Percentiles rank a stretch among this genome's conserved stretches.
Evolutionary conservation across 2,113 vertebrate genomes (phyloP).

Genomic region (Indri indri): DNA sequence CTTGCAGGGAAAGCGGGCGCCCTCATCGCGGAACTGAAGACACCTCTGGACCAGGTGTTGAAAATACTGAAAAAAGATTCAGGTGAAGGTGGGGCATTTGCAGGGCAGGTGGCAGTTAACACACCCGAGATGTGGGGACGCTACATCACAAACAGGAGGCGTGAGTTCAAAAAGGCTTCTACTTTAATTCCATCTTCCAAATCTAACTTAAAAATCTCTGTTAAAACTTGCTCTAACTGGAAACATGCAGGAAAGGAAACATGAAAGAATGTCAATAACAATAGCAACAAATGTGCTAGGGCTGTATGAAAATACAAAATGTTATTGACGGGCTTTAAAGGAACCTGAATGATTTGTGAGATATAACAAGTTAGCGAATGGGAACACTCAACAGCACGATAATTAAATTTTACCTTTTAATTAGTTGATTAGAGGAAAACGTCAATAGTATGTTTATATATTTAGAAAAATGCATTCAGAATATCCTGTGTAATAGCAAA

Average conservation of each 20-base stretch:
- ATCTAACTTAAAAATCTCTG: background rate
- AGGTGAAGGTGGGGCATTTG: no score
- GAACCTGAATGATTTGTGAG: background rate
- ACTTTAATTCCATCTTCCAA: background rate
- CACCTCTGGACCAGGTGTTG: background rate
- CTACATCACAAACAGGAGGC: background rate
- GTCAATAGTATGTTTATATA: background rate
- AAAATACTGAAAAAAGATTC: background rate
- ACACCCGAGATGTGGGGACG: no score
- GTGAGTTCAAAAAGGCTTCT: background rate
- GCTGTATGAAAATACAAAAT: background rate
- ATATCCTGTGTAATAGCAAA: background rate
- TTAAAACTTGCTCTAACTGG: background rate
- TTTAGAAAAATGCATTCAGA: background rate
- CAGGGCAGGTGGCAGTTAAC: no score
- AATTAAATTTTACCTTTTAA: background rate
- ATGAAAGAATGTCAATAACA: background rate
- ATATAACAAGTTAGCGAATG: background rate
- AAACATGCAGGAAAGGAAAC: background rate
- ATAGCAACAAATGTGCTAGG: background rate
- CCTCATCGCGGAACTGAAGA: background rate
- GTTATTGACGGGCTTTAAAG: background rate
- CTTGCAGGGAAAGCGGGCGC: background rate
- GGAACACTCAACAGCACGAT: background rate
- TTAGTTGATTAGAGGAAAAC: background rate